Evolutionary conservation across 2,113 vertebrate genomes (phyloP), one percentile per base, ranked within the genome.

Genomic region (Thinocorus orbignyianus): DNA sequence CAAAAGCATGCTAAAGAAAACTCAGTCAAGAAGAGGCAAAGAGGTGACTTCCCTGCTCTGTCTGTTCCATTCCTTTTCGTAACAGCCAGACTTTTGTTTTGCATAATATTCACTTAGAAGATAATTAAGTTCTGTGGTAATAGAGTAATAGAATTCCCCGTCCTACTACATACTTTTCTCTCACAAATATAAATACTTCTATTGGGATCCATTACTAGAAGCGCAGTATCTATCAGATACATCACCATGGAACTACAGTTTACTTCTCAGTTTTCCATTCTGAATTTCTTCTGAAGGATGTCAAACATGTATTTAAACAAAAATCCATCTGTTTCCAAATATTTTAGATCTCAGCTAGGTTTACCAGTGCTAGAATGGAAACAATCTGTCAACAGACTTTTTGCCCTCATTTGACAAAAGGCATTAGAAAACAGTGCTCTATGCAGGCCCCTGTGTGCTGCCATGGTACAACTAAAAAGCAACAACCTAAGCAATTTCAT

Each of bases 391-490:
- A 46, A 6, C 13, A 37, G 33, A 51, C 51, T 11, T 80, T 26
- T 52, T 77, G 13, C 15, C 49, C 30, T 26, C 30, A 41, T 26
- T 74, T 60, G 28, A 66, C 6, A 68, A 49, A 64, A 55, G 68
- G 28, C 44, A 49, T 31, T 64, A 66, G 31, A 58, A 48, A 39
- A 22, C 1, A 7, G n/a, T 16, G 30, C 31, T 46, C 13, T 55
- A 31, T 37, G n/a, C 54, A 74, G 69, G 68, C 9, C 35, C 19
- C 55, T 0, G 0, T 4, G 28, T 37, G n/a, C 0, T 65, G 54
- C 41, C 66, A 26, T 1, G 46, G 71, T 7, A 70, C 31, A n/a
- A 64, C 48, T 44, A 22, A 28, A 62, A 55, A 60, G 10, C 35
- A 48, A 19, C 0, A 2, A 74, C 37, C 11, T 22, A 25, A 49